phyloP scores from a whole-genome alignment of 2,797 vertebrate genomes.

The Acrossocheilus fasciatus region DNA sequence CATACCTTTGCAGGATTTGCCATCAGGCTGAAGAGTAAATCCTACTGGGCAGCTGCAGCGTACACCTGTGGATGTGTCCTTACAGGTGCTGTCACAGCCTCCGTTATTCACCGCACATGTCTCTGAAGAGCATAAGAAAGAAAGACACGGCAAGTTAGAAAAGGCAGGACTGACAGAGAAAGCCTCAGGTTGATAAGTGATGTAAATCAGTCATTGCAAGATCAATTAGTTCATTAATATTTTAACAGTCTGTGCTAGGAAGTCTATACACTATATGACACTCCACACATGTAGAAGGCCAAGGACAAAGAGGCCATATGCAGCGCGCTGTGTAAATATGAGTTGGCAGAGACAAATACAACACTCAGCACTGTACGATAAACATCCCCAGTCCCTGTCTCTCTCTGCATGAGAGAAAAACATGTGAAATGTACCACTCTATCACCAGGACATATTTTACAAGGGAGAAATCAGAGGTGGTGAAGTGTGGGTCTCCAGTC shows the following conservation, averaged over 20 bases:
- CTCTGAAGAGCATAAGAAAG: constrained; percentile 79
- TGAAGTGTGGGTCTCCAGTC: constrained; percentile 66
- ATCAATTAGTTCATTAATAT: constrained; percentile 12
- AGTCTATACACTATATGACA: not conserved
- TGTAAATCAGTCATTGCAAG: not conserved
- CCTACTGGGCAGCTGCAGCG: constrained; percentile 96
- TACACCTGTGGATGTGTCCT: constrained; percentile 97
- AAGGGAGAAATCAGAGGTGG: constrained; percentile 64
- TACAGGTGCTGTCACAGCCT: constrained; percentile 96
- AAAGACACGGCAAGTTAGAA: not conserved
- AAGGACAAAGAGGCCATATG: constrained; percentile 2
- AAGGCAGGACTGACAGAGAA: not conserved
- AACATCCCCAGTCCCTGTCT: constrained; percentile 60
- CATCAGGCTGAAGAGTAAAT: constrained; percentile 94
- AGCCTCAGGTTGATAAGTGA: not conserved
- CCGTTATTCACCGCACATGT: constrained; percentile 97
- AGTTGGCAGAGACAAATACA: constrained; percentile 65
- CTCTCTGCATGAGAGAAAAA: constrained; percentile 64
- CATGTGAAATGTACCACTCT: constrained; percentile 81
- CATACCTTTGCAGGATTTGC: constrained; percentile 97
- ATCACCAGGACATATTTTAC: constrained; percentile 78
- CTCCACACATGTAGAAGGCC: constrained; percentile 34
- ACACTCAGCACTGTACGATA: constrained; percentile 64
- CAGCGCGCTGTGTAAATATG: constrained; percentile 40
- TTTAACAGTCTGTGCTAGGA: constrained; percentile 2